Conservation (phyloP, 2,797 vertebrate genomes). For the Cygnus olor region DNA sequence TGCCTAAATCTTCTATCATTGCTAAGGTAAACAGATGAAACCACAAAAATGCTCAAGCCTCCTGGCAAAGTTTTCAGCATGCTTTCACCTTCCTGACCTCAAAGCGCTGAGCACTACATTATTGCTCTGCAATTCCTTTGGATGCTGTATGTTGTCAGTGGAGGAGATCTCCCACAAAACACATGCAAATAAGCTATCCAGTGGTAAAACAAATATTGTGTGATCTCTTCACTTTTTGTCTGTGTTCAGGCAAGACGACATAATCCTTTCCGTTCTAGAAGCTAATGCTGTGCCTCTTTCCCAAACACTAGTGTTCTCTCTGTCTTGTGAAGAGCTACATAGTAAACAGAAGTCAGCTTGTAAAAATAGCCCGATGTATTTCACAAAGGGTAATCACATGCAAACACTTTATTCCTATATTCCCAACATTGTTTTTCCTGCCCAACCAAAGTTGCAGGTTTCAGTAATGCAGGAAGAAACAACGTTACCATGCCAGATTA, state of each 20-base stretch:
- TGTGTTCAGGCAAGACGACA: conserved; percentile 28
- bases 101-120: background rate
- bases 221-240: conserved; percentile 46
- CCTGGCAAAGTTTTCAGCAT: background rate
- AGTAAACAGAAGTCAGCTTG: conserved; percentile 11
- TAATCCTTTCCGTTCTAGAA: background rate
- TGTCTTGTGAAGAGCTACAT: background rate
- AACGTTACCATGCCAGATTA: background rate
- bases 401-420: conserved; percentile 17
- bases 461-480: background rate
- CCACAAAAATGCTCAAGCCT: conserved; percentile 49
- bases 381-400: background rate
- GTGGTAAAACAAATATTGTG: conserved; percentile 45
- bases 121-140: conserved; percentile 20
- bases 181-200: conserved; percentile 20
- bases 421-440: background rate
- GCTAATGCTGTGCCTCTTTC: background rate
- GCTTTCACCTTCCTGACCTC: conserved; percentile 62
- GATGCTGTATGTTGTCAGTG: background rate
- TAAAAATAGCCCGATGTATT: background rate
- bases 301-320: background rate
- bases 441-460: background rate
- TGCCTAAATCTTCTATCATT: conserved; percentile 55
- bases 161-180: background rate
- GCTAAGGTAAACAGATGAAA: conserved; percentile 62